phyloP scores from a whole-genome alignment of 2,113 vertebrate genomes.

The Callospermophilus lateralis region DNA sequence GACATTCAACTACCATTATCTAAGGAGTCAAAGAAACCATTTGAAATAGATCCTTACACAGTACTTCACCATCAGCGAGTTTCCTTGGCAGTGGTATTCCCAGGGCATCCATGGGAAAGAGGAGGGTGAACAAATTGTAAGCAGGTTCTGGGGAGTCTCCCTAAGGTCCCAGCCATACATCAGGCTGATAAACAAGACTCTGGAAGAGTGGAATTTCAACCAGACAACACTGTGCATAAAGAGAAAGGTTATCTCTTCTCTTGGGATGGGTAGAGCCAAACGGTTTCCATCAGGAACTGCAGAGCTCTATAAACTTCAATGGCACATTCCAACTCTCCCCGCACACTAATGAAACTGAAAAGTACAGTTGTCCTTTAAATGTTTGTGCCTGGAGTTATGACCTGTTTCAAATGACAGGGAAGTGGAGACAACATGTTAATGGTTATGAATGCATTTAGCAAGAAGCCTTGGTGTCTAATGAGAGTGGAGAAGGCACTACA shows the following conservation, averaged over 20 bases:
- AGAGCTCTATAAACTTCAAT: conserved; percentile 68
- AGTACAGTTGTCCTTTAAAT: conserved; percentile 71
- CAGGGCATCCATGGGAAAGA: not conserved
- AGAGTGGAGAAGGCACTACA: conserved; percentile 60
- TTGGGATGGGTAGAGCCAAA: conserved; percentile 41
- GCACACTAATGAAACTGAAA: conserved; percentile 60
- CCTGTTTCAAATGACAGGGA: conserved; percentile 75
- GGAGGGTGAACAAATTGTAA: not conserved
- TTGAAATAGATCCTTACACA: not conserved
- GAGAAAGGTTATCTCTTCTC: conserved; percentile 73
- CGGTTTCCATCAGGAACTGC: conserved; percentile 53
- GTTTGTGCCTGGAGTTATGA: conserved; percentile 70
- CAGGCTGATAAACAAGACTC: conserved; percentile 69
- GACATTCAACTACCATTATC: not conserved
- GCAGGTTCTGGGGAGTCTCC: conserved; percentile 17
- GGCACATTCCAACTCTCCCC: not conserved
- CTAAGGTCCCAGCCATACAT: not conserved
- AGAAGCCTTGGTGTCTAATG: conserved; percentile 65
- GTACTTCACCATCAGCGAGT: not conserved
- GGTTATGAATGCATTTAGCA: conserved; percentile 68
- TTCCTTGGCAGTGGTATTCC: conserved; percentile 59
- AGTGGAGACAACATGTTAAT: conserved; percentile 65
- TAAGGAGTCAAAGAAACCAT: not conserved
- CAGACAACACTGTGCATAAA: conserved; percentile 67
- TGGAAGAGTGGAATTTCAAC: conserved; percentile 61